A percentile compares a stretch with the other conserved stretches of the same genome.
Evolutionary conservation across 1,140 invertebrate species (phyloP).

Genomic region (Sipha flava): DNA sequence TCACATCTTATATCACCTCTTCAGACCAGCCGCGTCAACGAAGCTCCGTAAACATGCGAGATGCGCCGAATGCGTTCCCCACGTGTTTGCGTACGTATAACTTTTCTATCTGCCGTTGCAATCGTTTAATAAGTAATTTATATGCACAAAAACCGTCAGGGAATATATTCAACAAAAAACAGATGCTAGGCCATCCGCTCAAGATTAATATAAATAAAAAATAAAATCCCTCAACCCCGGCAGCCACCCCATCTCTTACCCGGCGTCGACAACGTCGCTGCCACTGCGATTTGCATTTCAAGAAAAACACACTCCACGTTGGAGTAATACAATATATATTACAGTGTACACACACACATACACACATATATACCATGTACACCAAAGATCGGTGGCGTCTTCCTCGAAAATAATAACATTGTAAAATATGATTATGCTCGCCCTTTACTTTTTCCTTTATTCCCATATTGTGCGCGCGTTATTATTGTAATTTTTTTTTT

Average conservation of each 20-base stretch:
- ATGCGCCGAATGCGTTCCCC: no score
- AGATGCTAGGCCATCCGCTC: constrained; percentile 13
- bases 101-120: not conserved
- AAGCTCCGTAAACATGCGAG: no score
- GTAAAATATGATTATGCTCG: not conserved
- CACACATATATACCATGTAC: no score
- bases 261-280: not conserved
- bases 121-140: constrained; percentile 29
- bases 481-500: not conserved
- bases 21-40: no score
- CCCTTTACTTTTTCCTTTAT: not conserved
- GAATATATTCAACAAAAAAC: constrained; percentile 17
- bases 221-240: not conserved
- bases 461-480: not conserved
- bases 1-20: no score
- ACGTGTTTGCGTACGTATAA: not conserved
- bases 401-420: not conserved
- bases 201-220: not conserved
- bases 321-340: no score
- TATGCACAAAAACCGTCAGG: constrained; percentile 7
- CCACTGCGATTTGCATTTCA: constrained; percentile 15
- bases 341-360: no score
- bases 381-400: not conserved
- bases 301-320: not conserved
- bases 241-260: no score